These are phyloP conservation scores for Seriola quinqueradiata DNA, from an alignment of 2,113 vertebrate species.

Conservation along the genomic window DNA sequence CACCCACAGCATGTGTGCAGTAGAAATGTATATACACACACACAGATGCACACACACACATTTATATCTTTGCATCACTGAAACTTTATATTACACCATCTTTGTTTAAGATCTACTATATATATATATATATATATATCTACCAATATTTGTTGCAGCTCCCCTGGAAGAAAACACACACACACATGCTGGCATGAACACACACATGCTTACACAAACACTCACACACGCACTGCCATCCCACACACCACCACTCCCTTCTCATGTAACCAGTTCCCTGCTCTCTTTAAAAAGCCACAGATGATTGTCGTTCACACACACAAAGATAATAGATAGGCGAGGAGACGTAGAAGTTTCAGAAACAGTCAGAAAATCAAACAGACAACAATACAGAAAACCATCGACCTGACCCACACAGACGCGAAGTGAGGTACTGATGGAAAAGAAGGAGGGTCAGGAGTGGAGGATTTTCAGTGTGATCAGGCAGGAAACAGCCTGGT, in stretches of 20 bases:
- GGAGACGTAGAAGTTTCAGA: background rate
- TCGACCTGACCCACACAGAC: background rate
- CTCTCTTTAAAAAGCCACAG: background rate
- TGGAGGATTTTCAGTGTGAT: background rate
- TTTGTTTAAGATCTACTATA: conserved; percentile 1
- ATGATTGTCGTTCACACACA: background rate
- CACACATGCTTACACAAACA: background rate
- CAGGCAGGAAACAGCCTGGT: background rate
- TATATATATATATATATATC: too few species aligned
- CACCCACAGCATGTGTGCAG: conserved; percentile 3
- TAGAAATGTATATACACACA: conserved; percentile 9
- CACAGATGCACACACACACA: background rate
- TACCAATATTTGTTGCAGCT: conserved; percentile 9
- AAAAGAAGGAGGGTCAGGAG: background rate
- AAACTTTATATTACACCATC: background rate
- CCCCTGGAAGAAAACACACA: background rate
- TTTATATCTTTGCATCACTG: background rate
- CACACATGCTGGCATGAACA: too few species aligned
- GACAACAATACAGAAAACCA: background rate
- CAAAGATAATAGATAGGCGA: background rate
- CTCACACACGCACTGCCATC: conserved; percentile 2
- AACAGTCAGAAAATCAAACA: background rate
- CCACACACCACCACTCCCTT: conserved; percentile 10
- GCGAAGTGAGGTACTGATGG: background rate
- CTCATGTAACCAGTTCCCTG: conserved; percentile 20